A percentile compares a stretch with the other conserved stretches of the same genome.
Conservation (phyloP, 2,888 invertebrate genomes). For the Dasypolia templi region DNA sequence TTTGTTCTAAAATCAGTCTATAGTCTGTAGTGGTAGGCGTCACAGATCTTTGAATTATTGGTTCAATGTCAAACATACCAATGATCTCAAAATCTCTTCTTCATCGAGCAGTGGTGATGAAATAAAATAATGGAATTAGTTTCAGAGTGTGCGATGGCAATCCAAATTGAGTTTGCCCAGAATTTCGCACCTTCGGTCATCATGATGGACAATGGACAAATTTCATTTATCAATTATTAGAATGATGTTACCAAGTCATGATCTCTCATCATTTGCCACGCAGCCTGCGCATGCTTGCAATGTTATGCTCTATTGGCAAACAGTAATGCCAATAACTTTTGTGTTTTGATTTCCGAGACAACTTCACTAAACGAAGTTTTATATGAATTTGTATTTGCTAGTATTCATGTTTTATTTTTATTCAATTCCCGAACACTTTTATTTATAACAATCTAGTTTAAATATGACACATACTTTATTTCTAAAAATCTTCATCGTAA, state of each 20-base stretch:
- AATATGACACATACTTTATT: not conserved
- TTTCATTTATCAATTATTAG: no score
- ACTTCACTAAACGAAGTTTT: not conserved
- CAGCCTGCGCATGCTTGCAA: slow-evolving; percentile 18
- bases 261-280: not conserved
- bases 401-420: not conserved
- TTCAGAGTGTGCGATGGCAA: not conserved
- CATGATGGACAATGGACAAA: not conserved
- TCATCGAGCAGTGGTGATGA: not conserved
- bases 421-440: not conserved
- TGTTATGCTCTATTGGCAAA: slow-evolving; percentile 26
- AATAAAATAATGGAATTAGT: not conserved
- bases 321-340: not conserved
- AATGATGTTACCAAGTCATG: not conserved
- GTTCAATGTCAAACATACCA: not conserved
- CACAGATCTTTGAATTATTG: not conserved
- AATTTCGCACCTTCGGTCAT: not conserved
- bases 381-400: not conserved
- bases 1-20: not conserved
- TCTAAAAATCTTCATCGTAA: not conserved
- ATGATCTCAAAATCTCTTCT: not conserved
- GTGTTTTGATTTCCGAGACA: not conserved
- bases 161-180: not conserved
- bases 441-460: not conserved
- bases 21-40: not conserved